Percentiles rank a stretch among this genome's conserved stretches.
These are phyloP conservation scores for Betta splendens DNA, from an alignment of 2,797 vertebrate species.

Conservation along the genomic window DNA sequence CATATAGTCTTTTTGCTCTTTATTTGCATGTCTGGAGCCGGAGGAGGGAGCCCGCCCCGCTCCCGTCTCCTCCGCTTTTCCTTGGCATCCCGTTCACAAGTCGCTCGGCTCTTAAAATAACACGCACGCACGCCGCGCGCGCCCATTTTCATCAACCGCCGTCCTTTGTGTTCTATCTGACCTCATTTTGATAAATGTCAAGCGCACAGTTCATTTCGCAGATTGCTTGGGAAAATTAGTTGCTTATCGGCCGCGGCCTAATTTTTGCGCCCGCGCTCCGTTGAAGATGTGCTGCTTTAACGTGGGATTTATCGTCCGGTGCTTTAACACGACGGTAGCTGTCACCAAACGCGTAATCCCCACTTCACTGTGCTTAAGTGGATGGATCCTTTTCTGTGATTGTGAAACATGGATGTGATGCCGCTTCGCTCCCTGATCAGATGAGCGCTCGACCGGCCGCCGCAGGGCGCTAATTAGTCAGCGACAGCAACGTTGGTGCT, in stretches of 20 bases:
- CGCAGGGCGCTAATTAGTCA: too few species aligned
- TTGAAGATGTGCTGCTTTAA: conserved; percentile 32
- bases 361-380: conserved; percentile 13
- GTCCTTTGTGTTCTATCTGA: conserved; percentile 46
- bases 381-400: conserved; percentile 5
- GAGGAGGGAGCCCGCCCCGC: conserved; percentile 36
- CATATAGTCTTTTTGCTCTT: conserved; percentile 35
- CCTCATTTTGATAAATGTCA: conserved; percentile 59
- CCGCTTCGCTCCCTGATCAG: conserved; percentile 26
- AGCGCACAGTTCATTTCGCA: conserved; percentile 47
- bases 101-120: conserved; percentile 21
- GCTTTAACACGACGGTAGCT: conserved; percentile 6
- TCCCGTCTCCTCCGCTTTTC: conserved; percentile 10
- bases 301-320: conserved; percentile 26
- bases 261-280: conserved; percentile 46
- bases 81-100: conserved; percentile 1
- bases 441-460: conserved; percentile 5
- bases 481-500: too few species aligned
- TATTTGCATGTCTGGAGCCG: conserved; percentile 40
- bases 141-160: conserved; percentile 40
- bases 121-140: conserved; percentile 17
- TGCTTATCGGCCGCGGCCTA: conserved; percentile 45
- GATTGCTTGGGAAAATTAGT: conserved; percentile 53
- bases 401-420: conserved; percentile 5
- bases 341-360: conserved; percentile 17